Base-by-base conservation (phyloP, 2,888 invertebrate genomes). In the Agrilus mali region DNA sequence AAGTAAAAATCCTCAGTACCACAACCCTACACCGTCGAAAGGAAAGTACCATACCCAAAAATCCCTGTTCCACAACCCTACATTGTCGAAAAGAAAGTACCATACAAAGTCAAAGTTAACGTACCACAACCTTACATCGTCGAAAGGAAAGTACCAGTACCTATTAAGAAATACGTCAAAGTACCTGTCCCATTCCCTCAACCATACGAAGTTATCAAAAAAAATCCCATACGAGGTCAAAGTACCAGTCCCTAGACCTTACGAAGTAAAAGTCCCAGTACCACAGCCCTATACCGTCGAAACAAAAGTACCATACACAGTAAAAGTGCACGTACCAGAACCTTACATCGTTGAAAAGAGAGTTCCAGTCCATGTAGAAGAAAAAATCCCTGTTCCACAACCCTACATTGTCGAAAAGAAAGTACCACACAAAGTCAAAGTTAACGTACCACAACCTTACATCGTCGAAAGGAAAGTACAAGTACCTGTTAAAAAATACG, bases 401-500 rank as follows among this genome's bases (percentile, higher is more conserved):
- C 86, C 86, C 16, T 86, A 85, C 67, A 77, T 84, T 17, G 86
- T 86, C 2, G 84, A 85, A 57, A 86, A 82, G 71, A 86, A 82
- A 70, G 82, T 85, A 43, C 84, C 84, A 15, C 81, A 81, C 55
- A 82, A 82, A 68, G 82, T 82, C 43, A 82, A 82, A 63, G 80
- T 82, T 38, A 72, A 71, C 39, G 73, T 74, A 33, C 81, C 82
- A 20, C 81, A 81, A 57, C 81, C 81, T 49, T 81, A 81, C 71
- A 78, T 78, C 32, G 81, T 82, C 1, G 78, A 79, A 55, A 82
- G 80, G 69, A 81, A 78, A 56, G 77, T 81, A 33, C 81, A 82
- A 3, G 73, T 75, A 47, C 77, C 75, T 33, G 80, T 81, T 31
- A 82, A 81, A 67, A 81, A 80, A 61, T 77, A 75, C 70, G 74